Base-by-base conservation (phyloP, 2,113 vertebrate species). In the Cyanoderma ruficeps region DNA sequence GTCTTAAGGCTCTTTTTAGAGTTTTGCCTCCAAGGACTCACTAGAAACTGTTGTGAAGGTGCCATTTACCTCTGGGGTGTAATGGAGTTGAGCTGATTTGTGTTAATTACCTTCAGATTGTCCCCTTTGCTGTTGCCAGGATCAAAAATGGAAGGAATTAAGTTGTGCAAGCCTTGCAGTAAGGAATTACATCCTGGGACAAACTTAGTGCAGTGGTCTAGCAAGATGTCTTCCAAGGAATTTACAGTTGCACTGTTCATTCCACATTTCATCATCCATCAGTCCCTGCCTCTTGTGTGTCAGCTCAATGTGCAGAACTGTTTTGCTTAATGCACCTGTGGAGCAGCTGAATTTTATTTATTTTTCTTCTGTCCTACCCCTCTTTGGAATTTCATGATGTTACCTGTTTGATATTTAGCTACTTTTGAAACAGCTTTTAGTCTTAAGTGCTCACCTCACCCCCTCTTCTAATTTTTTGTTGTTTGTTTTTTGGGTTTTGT, bases 371-470 rank as follows among this genome's bases (percentile, higher is more conserved):
- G 50, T 77, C n/a, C 11, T 83, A 15, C 22, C 37, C 22, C 18
- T 69, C 20, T 37, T 37, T 63, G 60, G 27, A 42, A 44, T 69
- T 87, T 57, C 50, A 42, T 70, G 4, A 30, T 70, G 47, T 60
- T 86, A 30, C n/a, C 53, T 77, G 25, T 63, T 53, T 57, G 44
- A 42, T 89, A 37, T 21, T 63, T 78, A 37, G 46, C 1, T 90
- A 21, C 63, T 71, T 87, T 57, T 79, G 20, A 68, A 76, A 22
- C 61, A 44, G 28, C 27, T 70, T 18, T 50, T 84, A 87, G 15
- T 41, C 22, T 55, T 27, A 23, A 1, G 5, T 77, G 55, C 59
- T 89, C 61, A 70, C 24, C 24, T 59, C 0, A 0, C 6, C 0
- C 13, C 10, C 10, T 64, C 22, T 70, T n/a, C 49, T 90, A 46